A percentile compares a stretch with the other conserved stretches of the same genome.
Evolutionary conservation across 2,888 invertebrate genomes (phyloP).

Genomic region (Sturmia bella): DNA sequence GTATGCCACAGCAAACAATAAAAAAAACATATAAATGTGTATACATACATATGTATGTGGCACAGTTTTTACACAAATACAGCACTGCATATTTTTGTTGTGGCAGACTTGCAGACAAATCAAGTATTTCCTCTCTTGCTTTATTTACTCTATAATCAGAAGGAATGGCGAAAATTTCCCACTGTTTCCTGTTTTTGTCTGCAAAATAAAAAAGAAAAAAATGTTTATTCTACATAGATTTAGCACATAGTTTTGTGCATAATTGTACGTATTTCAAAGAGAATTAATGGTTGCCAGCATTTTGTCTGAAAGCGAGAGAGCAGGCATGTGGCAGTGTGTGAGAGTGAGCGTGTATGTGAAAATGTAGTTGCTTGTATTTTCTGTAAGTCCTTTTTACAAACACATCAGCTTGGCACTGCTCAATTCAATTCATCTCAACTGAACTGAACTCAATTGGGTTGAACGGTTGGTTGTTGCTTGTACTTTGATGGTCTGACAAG

Average conservation of each 20-base stretch:
- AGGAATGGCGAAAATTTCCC: constrained; percentile 36
- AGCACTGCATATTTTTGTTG: too few relatives aligned
- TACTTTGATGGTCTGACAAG: constrained; percentile 65
- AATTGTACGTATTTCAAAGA: background rate
- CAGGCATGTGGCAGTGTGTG: background rate
- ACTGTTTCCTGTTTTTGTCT: constrained; percentile 54
- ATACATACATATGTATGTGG: background rate
- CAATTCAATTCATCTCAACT: constrained; percentile 41
- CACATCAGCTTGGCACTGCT: constrained; percentile 29
- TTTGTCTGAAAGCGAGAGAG: background rate
- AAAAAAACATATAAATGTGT: background rate
- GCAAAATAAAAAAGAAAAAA: constrained; percentile 3
- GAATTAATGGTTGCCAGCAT: constrained; percentile 20
- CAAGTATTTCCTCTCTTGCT: constrained; percentile 11
- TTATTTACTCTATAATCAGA: constrained; percentile 16
- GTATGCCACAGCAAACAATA: constrained; percentile 9
- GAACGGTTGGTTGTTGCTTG: constrained; percentile 59
- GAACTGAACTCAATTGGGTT: constrained; percentile 56
- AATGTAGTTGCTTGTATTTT: constrained; percentile 12
- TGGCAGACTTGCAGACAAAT: constrained; percentile 42
- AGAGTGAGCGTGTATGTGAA: background rate
- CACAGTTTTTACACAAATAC: background rate
- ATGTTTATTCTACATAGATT: background rate
- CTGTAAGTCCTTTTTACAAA: constrained; percentile 31
- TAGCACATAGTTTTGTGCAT: background rate